Evolutionary conservation across 2,113 vertebrate species (phyloP), one percentile per base, ranked within the genome.

Genomic region (Climacteris rufus): DNA sequence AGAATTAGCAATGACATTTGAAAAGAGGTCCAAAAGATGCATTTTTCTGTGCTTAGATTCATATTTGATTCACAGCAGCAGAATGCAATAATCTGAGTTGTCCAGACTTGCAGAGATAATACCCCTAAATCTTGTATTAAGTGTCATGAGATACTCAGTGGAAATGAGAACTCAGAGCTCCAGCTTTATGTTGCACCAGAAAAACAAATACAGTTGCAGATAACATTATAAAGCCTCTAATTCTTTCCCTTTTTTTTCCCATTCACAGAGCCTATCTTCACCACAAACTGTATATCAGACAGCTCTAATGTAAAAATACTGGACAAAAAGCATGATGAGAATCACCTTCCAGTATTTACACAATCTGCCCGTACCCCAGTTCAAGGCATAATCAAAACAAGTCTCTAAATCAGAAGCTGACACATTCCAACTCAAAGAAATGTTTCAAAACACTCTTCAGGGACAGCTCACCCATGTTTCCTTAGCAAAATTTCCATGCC

Each of bases 81-180:
- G 90, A 95, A 95, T 77, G 63, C 44, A 96, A 94, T 94, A 93
- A 94, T 93, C 92, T 2, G 13, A 88, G 68, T 64, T 66, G 68
- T 94, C 90, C 95, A 92, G 95, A 94, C 91, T 96, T 45, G 3
- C 47, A 94, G 94, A 95, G 91, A 94, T 96, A 96, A 96, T 96
- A 88, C 21, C 44, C 87, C 68, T 97, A 96, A 96, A 96, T 96
- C 92, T 95, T 96, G 65, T 88, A 88, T 95, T 93, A 94, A 91
- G 87, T 94, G 91, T 85, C 93, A 95, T 88, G 84, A 94, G 90
- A 96, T 94, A 88, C 59, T 88, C 18, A 1, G 79, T 95, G 79
- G 79, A 96, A 97, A 93, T 83, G 31, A 88, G 87, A 93, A 93
- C 78, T 88, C 84, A 83, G 70, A 93, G 83, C 40, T 93, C 47